Conservation (phyloP, 1,140 invertebrate species). For the Alviniconcha marisindica region DNA sequence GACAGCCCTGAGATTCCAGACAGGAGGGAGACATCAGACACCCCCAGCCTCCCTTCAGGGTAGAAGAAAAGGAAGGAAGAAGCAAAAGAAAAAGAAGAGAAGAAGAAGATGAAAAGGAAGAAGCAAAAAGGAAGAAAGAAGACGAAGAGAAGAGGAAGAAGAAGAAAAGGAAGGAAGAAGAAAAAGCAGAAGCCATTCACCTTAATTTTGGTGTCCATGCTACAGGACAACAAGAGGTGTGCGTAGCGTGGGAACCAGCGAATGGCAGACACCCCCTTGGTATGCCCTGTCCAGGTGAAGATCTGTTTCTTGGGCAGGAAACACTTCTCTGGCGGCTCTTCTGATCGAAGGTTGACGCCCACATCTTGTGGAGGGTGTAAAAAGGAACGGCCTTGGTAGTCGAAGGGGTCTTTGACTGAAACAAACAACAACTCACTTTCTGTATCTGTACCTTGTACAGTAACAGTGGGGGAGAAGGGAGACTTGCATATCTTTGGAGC, state of each 20-base stretch:
- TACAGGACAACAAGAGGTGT: slow-evolving; percentile 95
- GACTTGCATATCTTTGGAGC: too few species aligned
- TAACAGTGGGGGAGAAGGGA: too few species aligned
- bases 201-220: slow-evolving; percentile 98
- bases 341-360: slow-evolving; percentile 95
- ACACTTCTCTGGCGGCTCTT: slow-evolving; percentile 94
- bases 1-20: too few species aligned
- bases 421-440: neutral
- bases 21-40: too few species aligned
- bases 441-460: too few species aligned
- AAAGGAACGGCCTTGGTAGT: slow-evolving; percentile 98
- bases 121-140: too few species aligned
- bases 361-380: slow-evolving; percentile 96
- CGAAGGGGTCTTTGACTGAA: slow-evolving; percentile 92
- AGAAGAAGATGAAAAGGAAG: too few species aligned
- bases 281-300: slow-evolving; percentile 97
- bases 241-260: slow-evolving; percentile 96
- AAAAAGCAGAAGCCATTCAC: slow-evolving; percentile 78
- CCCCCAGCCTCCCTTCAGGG: too few species aligned
- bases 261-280: slow-evolving; percentile 97
- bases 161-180: too few species aligned
- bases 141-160: too few species aligned
- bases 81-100: too few species aligned
- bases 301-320: slow-evolving; percentile 98
- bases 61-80: too few species aligned